These are phyloP conservation scores for Sebastes umbrosus DNA, from an alignment of 2,797 vertebrate species.

Conservation along the genomic window DNA sequence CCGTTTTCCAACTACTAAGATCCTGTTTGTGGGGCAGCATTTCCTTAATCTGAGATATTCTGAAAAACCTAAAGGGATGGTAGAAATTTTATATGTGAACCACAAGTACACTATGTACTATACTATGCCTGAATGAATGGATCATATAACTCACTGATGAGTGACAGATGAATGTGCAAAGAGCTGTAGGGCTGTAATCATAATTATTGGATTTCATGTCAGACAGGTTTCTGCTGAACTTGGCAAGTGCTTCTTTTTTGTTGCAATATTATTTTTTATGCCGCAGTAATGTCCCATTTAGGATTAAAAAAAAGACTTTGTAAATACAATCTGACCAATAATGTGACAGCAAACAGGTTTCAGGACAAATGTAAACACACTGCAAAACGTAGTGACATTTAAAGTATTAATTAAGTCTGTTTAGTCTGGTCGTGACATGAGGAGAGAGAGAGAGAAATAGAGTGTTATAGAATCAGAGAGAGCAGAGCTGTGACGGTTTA, in stretches of 20 bases:
- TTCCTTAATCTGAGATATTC: too few species aligned
- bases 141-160: neutral
- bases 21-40: neutral
- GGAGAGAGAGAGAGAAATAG: neutral
- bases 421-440: neutral
- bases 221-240: neutral
- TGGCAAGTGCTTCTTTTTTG: neutral
- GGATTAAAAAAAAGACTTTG: neutral
- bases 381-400: neutral
- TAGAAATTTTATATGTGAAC: too few species aligned
- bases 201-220: neutral
- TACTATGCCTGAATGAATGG: too few species aligned
- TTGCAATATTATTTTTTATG: neutral
- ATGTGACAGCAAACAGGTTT: neutral
- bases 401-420: neutral
- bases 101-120: too few species aligned
- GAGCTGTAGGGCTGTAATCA: neutral
- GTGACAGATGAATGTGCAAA: neutral
- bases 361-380: neutral
- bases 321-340: neutral
- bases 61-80: too few species aligned
- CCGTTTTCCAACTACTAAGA: neutral
- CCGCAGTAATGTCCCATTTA: neutral
- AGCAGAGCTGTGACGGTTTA: neutral
- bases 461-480: neutral